Conservation (phyloP, 2,888 invertebrate genomes). For the Alviniconcha strummeri region DNA sequence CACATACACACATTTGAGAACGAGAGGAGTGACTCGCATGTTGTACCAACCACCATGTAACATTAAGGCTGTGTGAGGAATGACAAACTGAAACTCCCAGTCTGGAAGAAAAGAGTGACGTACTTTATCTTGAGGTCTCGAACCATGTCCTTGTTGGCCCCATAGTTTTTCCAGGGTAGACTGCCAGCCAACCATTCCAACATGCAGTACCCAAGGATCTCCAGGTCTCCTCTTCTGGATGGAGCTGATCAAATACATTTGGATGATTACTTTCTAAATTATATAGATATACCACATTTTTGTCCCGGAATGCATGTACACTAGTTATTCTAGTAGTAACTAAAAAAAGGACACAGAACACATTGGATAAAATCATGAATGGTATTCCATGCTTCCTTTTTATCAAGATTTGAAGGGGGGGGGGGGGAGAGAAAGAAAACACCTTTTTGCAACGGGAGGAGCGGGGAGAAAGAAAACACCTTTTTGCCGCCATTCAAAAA, state of each 20-base stretch:
- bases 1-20: background rate
- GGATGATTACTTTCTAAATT: background rate
- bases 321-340: background rate
- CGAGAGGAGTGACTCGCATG: background rate
- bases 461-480: too few species aligned
- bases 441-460: too few species aligned
- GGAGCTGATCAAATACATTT: slow-evolving; percentile 65
- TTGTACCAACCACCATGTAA: too few species aligned
- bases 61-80: too few species aligned
- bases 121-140: slow-evolving; percentile 76
- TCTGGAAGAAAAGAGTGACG: slow-evolving; percentile 14
- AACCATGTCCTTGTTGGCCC: slow-evolving; percentile 75
- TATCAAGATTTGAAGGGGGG: too few species aligned
- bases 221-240: slow-evolving; percentile 89
- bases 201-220: slow-evolving; percentile 95
- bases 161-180: slow-evolving; percentile 90
- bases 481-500: too few species aligned
- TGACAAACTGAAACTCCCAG: too few species aligned
- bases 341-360: background rate
- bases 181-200: slow-evolving; percentile 92
- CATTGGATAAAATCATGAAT: background rate
- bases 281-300: too few species aligned
- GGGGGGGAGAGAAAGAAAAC: too few species aligned
- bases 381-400: background rate
- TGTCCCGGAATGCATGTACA: background rate